Percentiles rank a stretch among this genome's conserved stretches.
phyloP scores from a whole-genome alignment of 2,113 vertebrate species.

The Zosterops hypoxanthus region DNA sequence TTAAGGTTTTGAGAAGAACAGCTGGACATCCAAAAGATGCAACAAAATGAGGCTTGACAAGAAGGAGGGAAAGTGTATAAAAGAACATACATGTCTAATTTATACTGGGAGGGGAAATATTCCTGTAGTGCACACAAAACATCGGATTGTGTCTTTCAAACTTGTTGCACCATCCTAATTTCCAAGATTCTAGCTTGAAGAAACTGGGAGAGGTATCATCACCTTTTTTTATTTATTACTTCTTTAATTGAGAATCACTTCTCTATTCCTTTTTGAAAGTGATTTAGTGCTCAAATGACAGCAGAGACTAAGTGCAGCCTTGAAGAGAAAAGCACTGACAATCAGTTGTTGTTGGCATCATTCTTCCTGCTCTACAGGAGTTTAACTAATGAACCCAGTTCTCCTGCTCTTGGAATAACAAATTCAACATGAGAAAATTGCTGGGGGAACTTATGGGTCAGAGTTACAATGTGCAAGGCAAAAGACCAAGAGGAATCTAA shows the following conservation, averaged over 20 bases:
- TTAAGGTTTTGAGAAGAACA: not conserved
- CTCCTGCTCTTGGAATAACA: not conserved
- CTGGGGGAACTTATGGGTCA: not conserved
- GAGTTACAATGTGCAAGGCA: not conserved
- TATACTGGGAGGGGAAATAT: not conserved
- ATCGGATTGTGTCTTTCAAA: not conserved
- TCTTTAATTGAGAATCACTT: not conserved
- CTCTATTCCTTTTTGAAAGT: not conserved
- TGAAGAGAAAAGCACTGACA: not conserved
- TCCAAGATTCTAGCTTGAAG: not conserved
- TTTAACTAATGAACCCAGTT: not conserved
- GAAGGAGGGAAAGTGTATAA: not conserved
- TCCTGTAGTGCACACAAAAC: not conserved
- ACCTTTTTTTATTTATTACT: not conserved
- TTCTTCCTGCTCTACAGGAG: not conserved
- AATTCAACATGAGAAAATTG: conserved; percentile 22
- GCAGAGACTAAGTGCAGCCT: not conserved
- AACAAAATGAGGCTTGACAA: not conserved
- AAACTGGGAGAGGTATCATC: not conserved
- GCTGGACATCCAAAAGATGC: not conserved
- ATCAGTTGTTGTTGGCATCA: not conserved
- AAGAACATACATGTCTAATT: fast-evolving
- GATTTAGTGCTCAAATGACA: not conserved
- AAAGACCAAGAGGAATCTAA: not conserved
- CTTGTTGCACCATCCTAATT: not conserved